Conservation (phyloP, 2,888 invertebrate species). For the Acanthosepion esculentum region DNA sequence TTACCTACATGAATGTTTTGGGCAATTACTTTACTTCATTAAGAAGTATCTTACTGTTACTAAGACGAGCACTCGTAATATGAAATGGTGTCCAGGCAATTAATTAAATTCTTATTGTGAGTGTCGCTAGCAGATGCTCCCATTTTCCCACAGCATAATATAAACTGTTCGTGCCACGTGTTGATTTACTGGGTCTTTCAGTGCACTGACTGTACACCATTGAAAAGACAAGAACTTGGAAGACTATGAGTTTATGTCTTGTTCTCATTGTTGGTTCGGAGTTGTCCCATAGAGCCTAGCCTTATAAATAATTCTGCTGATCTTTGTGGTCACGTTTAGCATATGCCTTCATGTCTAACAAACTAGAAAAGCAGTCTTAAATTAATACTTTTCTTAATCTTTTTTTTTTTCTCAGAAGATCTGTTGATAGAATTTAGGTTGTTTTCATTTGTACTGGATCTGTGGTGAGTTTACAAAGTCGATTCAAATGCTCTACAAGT, state of each 20-base stretch:
- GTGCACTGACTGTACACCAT: background rate
- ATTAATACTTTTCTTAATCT: background rate
- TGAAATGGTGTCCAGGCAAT: background rate
- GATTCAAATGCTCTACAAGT: background rate
- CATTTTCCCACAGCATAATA: background rate
- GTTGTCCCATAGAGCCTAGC: background rate
- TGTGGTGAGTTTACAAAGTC: background rate
- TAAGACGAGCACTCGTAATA: too few species aligned
- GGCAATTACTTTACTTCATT: too few species aligned
- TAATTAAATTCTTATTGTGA: background rate
- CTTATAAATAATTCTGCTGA: background rate
- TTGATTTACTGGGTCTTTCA: background rate
- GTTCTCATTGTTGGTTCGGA: background rate
- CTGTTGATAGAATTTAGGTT: background rate
- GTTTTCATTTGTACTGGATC: background rate
- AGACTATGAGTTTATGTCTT: background rate
- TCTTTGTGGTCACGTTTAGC: slow-evolving; percentile 10
- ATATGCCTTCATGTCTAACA: background rate
- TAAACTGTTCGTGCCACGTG: background rate
- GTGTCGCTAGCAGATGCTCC: background rate
- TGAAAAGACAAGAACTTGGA: background rate
- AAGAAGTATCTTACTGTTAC: too few species aligned
- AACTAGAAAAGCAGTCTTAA: background rate
- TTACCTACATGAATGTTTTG: too few species aligned
- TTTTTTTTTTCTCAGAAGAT: background rate